Conservation (phyloP, 2,888 invertebrate species). For the Phlogophora meticulosa region DNA sequence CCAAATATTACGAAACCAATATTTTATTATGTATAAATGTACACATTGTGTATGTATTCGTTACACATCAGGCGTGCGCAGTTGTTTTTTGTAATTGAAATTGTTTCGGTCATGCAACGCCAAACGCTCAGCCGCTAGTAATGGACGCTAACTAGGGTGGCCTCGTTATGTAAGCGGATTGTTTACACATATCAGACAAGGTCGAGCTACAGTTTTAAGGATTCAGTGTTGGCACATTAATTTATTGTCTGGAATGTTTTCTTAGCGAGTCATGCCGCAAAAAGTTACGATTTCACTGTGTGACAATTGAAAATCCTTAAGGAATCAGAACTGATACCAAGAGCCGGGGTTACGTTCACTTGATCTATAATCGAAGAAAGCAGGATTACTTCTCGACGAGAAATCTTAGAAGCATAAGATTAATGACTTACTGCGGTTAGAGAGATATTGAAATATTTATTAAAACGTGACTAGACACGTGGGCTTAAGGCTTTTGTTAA, state of each 20-base stretch:
- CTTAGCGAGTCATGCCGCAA: not conserved
- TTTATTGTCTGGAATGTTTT: conserved; percentile 32
- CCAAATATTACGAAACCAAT: conserved; percentile 38
- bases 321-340: conserved; percentile 1
- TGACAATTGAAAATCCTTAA: not conserved
- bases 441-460: conserved; percentile 49
- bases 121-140: conserved; percentile 65
- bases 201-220: conserved; percentile 71
- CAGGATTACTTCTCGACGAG: conserved; percentile 28
- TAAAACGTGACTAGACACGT: conserved; percentile 41
- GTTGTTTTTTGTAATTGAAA: conserved; percentile 73
- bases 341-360: conserved; percentile 13
- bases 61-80: conserved; percentile 70
- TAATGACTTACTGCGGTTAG: conserved; percentile 54
- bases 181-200: conserved; percentile 80
- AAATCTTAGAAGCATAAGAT: conserved; percentile 48
- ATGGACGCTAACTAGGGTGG: conserved; percentile 73
- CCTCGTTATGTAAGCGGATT: conserved; percentile 83
- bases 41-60: conserved; percentile 61
- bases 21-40: conserved; percentile 47
- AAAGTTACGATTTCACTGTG: not conserved
- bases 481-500: conserved; percentile 33
- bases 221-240: conserved; percentile 45
- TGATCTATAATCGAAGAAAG: conserved; percentile 51
- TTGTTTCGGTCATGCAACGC: conserved; percentile 78